Base-by-base conservation (phyloP, 2,888 invertebrate genomes). In the Scaptomyza parva region DNA sequence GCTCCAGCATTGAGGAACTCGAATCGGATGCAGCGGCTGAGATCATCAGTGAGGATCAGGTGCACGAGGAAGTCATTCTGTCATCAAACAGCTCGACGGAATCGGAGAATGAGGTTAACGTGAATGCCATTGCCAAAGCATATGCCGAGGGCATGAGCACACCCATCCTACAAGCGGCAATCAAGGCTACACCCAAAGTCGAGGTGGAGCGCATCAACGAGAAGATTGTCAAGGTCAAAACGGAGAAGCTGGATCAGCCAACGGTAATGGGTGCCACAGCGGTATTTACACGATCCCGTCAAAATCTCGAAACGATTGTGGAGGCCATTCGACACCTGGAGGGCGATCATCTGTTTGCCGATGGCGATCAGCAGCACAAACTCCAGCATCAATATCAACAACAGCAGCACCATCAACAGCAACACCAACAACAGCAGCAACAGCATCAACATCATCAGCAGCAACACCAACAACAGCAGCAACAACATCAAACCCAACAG, bases 311-410 rank as follows among this genome's bases (percentile, higher is more conserved):
- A 92, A 99, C 99, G 12, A 99, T 99, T 78, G 98, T 99, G 37
- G 99, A 99, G 92, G 99, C 99, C 58, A 99, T 99, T 89, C 95
- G 98, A 37, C 99, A 99, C 91, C 93, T 99, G 78, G 99, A 99
- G 91, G 99, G 99, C 39, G 98, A 98, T 91, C 97, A 97, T 91
- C 93, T 98, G 90, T 98, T 98, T 92, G 94, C 95, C 73, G 97
- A 97, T 86, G 88, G 86, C 9, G 95, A 86, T 24, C 86, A 88
- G 40, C 75, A 83, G 67, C 81, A 87, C 45, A 70, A 82, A 24
- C 51, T 76, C 88, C 90, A 69, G 40, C 83, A 83, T 39, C 83
- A 81, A 0, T 86, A 83, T 14, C 80, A 79, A 5, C 78, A 78
- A 7, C 78, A 78, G 8, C 73, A 63, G 89, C 91, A 9, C 69